A percentile compares a stretch with the other conserved stretches of the same genome.
Evolutionary conservation across 2,797 vertebrate species (phyloP).

Genomic region (Molothrus ater): DNA sequence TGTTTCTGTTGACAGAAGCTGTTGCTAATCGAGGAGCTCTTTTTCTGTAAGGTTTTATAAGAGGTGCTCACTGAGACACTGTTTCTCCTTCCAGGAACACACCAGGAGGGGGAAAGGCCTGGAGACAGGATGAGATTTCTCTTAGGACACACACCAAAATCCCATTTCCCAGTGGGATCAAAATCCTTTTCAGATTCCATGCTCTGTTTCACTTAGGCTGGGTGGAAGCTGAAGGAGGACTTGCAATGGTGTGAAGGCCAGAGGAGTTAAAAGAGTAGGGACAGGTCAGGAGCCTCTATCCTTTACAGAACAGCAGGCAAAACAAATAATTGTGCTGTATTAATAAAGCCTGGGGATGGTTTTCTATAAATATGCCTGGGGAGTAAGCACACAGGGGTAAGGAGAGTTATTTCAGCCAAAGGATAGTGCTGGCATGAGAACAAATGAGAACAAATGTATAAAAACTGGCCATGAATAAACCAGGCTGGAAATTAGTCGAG

Average conservation of each 20-base stretch:
- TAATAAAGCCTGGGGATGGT: neutral
- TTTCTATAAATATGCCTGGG: neutral
- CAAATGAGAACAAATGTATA: slow-evolving; percentile 37
- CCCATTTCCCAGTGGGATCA: neutral
- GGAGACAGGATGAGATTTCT: neutral
- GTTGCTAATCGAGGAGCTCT: neutral
- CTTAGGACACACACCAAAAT: neutral
- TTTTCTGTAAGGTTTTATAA: neutral
- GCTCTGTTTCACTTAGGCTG: neutral
- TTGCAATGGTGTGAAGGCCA: neutral
- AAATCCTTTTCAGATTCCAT: neutral
- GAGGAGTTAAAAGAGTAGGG: neutral
- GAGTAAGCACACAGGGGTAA: neutral
- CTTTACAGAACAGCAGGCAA: neutral
- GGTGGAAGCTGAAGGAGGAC: neutral
- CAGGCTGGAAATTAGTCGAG: neutral
- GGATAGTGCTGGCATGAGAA: slow-evolving; percentile 16
- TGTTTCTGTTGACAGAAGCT: neutral
- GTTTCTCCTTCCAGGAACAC: neutral
- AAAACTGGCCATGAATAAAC: slow-evolving; percentile 16
- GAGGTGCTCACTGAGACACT: neutral
- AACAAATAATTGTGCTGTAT: neutral
- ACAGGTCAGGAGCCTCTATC: neutral
- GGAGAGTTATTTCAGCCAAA: slow-evolving; percentile 3
- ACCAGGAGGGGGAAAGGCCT: neutral